Evolutionary conservation across 1,140 invertebrate genomes (phyloP).

Genomic region (roundworm (Caenorhabditis elegans)): WBcel235 BX284606.5:4058001-4058500

Average conservation of each 20-base stretch:
- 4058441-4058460: background rate
- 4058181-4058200: slow-evolving; percentile 38
- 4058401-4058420: slow-evolving; percentile 30
- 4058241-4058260: slow-evolving; percentile 33
- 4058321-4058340: background rate
- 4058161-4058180: slow-evolving; percentile 38
- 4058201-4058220: slow-evolving; percentile 47
- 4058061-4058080: too few relatives aligned
- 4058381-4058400: slow-evolving; percentile 9
- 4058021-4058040: too few relatives aligned
- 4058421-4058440: background rate
- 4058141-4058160: background rate
- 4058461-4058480: background rate
- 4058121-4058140: background rate
- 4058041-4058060: too few relatives aligned
- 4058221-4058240: slow-evolving; percentile 46
- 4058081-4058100: too few relatives aligned
- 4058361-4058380: background rate
- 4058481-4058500: background rate
- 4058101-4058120: too few relatives aligned
- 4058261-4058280: background rate
- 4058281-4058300: background rate
- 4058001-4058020: too few relatives aligned
- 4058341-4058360: background rate
- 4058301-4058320: slow-evolving; percentile 1